Evolutionary conservation across 2,888 invertebrate genomes (phyloP), one percentile per base, ranked within the genome.

Genomic region (Euzetes globulus): DNA sequence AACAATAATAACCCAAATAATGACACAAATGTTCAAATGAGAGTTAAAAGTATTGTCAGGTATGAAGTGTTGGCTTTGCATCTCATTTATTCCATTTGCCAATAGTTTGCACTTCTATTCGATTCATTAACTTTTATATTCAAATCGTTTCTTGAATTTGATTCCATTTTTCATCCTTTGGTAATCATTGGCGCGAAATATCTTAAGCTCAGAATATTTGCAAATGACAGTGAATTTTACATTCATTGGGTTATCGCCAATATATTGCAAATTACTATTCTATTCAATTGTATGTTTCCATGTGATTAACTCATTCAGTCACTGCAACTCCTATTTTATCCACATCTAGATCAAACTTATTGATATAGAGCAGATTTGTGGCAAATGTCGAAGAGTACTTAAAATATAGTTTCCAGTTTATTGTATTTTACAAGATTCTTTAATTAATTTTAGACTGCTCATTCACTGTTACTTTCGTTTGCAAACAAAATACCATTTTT

Each of bases 211-310:
- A 15, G 19, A 37, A 27, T 27, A 29, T 65, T 65, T 33, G 1
- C 1, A 6, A 58, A 25, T 71, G 11, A 41, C 33, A 33, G 7
- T 52, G 17, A 27, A 65, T 22, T 19, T n/a, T 50, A 0, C 19
- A 41, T 75, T 29, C 41, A 55, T 33, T 33, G 75, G 55, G 45
- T 65, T 70, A 50, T 60, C 50, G 19, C n/a, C 17, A 50, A 50
- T 50, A 11, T 50, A n/a, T n/a, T n/a, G n/a, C n/a, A n/a, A n/a
- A n/a, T 50, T 9, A 2, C 50, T 19, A 50, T 19, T 50, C 13
- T 13, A 41, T 13, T 41, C 41, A 41, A 9, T 41, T 41, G 41
- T 9, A 41, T 41, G 41, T 41, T 41, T 13, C n/a, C n/a, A n/a
- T n/a, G n/a, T n/a, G n/a, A n/a, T n/a, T n/a, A n/a, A n/a, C n/a